A percentile compares a stretch with the other conserved stretches of the same genome.
Evolutionary conservation across 1,140 invertebrate genomes (phyloP).

Genomic region (Drosophila mojavensis): DNA sequence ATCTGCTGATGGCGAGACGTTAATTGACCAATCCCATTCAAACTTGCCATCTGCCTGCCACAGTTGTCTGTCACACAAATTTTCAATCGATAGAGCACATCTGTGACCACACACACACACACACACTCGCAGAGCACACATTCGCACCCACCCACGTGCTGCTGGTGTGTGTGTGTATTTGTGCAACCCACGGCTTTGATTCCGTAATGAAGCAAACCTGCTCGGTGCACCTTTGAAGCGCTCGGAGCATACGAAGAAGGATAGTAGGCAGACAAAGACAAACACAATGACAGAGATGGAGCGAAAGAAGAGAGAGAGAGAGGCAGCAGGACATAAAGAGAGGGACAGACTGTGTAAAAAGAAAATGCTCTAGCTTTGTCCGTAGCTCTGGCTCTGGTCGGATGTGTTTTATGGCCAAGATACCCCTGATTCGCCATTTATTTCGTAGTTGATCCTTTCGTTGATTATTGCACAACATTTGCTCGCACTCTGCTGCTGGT

Average conservation of each 20-base stretch:
- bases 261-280: constrained; percentile 5
- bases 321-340: not conserved
- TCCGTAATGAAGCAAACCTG: constrained; percentile 67
- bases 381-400: constrained; percentile 50
- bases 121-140: constrained; percentile 8
- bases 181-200: constrained; percentile 69
- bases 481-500: constrained; percentile 32
- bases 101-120: constrained; percentile 51
- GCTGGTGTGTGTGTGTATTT: constrained; percentile 41
- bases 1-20: constrained; percentile 72
- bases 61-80: constrained; percentile 63
- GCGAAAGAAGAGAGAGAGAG: constrained; percentile 8
- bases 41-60: constrained; percentile 30
- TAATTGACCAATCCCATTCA: constrained; percentile 76
- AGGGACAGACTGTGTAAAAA: constrained; percentile 16
- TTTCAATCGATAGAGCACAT: constrained; percentile 74
- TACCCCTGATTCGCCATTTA: constrained; percentile 79
- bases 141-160: constrained; percentile 6
- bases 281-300: constrained; percentile 1
- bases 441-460: constrained; percentile 77
- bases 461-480: constrained; percentile 79
- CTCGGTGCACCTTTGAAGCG: constrained; percentile 68
- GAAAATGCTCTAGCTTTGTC: constrained; percentile 58
- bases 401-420: constrained; percentile 73
- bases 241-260: constrained; percentile 30